A percentile compares a stretch with the other conserved stretches of the same genome.
Evolutionary conservation across 2,113 vertebrate species (phyloP).

Genomic region (Pseudopipra pipra): DNA sequence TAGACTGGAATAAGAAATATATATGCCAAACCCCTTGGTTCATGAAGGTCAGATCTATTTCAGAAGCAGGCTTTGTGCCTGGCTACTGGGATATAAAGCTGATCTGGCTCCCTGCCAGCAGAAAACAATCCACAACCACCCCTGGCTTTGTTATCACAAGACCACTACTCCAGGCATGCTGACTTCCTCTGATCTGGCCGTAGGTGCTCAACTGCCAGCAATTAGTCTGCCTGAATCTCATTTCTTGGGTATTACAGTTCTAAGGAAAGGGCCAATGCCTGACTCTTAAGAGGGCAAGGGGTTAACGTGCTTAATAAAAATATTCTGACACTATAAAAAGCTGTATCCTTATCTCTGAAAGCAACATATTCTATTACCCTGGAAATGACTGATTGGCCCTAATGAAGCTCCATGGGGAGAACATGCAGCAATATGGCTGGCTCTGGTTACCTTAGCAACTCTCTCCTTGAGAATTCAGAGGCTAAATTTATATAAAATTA

Average conservation of each 20-base stretch:
- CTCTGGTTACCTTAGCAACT: conserved; percentile 76
- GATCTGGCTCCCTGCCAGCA: neutral
- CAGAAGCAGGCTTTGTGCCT: neutral
- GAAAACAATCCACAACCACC: neutral
- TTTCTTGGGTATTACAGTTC: neutral
- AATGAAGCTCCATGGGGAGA: conserved; percentile 65
- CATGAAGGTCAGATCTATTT: neutral
- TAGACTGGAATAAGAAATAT: neutral
- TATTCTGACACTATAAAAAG: conserved; percentile 59
- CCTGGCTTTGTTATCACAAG: neutral
- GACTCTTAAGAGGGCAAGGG: conserved; percentile 22
- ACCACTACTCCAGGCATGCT: neutral
- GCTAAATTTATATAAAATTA: conserved; percentile 70
- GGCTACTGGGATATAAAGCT: neutral
- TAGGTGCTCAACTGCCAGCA: neutral
- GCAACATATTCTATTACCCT: conserved; percentile 44
- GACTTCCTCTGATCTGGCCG: neutral
- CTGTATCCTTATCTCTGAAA: conserved; percentile 56
- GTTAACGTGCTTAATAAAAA: conserved; percentile 63
- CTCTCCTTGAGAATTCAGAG: conserved; percentile 64
- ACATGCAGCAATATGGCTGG: conserved; percentile 50
- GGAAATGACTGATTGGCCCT: conserved; percentile 68
- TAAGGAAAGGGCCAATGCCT: neutral
- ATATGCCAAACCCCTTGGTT: neutral
- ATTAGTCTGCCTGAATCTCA: conserved; percentile 13